Base-by-base conservation (phyloP, 2,113 vertebrate species). In the Oryzias melastigma region DNA sequence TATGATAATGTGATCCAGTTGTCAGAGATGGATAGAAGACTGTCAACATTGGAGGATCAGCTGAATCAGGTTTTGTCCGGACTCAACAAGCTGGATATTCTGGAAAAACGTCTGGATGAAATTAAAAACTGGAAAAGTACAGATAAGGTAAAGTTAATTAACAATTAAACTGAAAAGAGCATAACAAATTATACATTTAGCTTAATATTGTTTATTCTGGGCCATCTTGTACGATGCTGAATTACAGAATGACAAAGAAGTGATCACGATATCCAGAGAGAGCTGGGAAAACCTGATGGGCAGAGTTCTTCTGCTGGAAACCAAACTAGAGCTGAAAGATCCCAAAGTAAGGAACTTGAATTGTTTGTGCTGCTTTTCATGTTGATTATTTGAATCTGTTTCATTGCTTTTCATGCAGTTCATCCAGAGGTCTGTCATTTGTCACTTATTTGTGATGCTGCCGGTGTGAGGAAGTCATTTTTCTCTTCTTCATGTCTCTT, bases 301-400 rank as follows among this genome's bases (percentile, higher is more conserved):
- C 85, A 91, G 96, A 20, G 82, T 98, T 46, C 82, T 95, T 10
- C 80, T 98, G 56, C 88, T 98, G 77, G 96, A 98, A 91, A 95
- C 95, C 46, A 93, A 94, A 54, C 56, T 93, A 16, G 73, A 94
- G 24, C 74, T 96, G 65, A 87, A 80, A 17, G 63, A 52, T 0
- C 10, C 44, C 20, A 64, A 87, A 87, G 90, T 90, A 22, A 5
- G 19, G 24, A 22, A 25, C 25, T 15, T 20, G 5, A 25, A 25
- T 25, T 25, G 4, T 25, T 27, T 27, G 25, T 18, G 22, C 13
- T 35, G 29, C 25, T 69, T 35, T 13, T 18, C 3, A 10, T 4
- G 17, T 24, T 52, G 7, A 27, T 17, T 29, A 3, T 13, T 5
- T 27, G 7, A 14, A n/a, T 42, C 14, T 5, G 15, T 5, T 7